phyloP scores from a whole-genome alignment of 2,888 invertebrate species.

The Trissoscelio sp. region DNA sequence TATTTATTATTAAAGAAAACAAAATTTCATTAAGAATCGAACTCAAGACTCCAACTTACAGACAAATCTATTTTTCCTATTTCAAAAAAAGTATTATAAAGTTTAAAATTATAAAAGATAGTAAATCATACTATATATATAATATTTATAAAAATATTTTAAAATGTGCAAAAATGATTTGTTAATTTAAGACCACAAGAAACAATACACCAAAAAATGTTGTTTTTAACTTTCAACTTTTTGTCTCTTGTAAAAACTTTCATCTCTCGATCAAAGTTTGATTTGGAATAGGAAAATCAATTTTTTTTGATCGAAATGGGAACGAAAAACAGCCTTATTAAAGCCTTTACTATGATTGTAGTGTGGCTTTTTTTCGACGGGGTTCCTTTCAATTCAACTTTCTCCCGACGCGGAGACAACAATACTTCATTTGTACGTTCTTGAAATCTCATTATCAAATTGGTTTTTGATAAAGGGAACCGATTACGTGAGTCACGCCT shows the following conservation, averaged over 20 bases:
- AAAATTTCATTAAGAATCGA: too few species aligned
- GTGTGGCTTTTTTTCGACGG: neutral
- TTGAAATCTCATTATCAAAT: constrained; percentile 56
- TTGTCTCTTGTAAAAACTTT: neutral
- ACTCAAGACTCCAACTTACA: too few species aligned
- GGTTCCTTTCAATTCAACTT: constrained; percentile 52
- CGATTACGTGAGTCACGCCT: constrained; percentile 39
- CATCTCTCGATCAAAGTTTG: neutral
- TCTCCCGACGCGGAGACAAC: constrained; percentile 39
- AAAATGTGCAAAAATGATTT: too few species aligned
- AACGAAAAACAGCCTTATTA: neutral
- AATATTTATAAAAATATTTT: too few species aligned
- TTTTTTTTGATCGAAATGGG: neutral
- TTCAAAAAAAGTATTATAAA: too few species aligned
- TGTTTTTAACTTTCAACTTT: too few species aligned
- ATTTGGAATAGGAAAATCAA: neutral
- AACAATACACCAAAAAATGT: too few species aligned
- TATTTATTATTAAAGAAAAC: too few species aligned
- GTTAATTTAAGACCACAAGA: too few species aligned
- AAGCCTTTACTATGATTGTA: neutral
- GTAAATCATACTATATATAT: too few species aligned
- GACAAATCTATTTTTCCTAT: too few species aligned
- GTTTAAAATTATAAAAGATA: too few species aligned
- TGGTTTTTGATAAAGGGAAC: constrained; percentile 24
- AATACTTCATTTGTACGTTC: constrained; percentile 55